Conservation (phyloP, 1,140 invertebrate genomes). For the Drosophila orosa region DNA sequence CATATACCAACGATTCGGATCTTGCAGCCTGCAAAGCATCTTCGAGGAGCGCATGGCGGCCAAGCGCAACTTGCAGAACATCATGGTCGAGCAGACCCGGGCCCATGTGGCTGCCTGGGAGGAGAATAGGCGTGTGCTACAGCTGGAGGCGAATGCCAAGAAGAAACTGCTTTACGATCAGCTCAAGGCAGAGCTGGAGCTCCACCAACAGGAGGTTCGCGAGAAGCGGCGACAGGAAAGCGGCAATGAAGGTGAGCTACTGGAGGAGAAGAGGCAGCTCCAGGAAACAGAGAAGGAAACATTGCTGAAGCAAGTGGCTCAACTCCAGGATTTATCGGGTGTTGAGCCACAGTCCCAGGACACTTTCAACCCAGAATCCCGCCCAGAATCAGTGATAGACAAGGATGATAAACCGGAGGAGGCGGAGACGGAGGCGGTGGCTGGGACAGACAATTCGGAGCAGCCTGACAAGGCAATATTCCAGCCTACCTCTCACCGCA, state of each 20-base stretch:
- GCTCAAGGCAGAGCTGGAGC: constrained; percentile 50
- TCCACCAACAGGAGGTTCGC: constrained; percentile 52
- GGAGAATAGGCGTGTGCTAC: constrained; percentile 17
- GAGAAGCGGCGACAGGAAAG: constrained; percentile 54
- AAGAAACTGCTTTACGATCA: constrained; percentile 52
- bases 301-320: constrained; percentile 26
- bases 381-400: not conserved
- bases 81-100: constrained; percentile 48
- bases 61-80: constrained; percentile 45
- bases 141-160: constrained; percentile 31
- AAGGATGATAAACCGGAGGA: not conserved
- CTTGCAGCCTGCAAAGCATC: constrained; percentile 50
- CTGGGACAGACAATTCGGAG: not conserved
- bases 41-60: constrained; percentile 41
- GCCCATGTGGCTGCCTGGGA: constrained; percentile 63
- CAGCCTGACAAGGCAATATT: not conserved
- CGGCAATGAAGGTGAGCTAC: constrained; percentile 46
- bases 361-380: constrained; percentile 25
- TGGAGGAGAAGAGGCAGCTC: constrained; percentile 50
- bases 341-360: not conserved
- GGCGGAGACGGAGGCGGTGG: no score
- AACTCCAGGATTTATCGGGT: not conserved
- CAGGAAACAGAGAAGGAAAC: constrained; percentile 14
- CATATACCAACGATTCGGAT: constrained; percentile 28
- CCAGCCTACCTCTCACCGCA: not conserved